A percentile compares a stretch with the other conserved stretches of the same genome.
Evolutionary conservation across 2,113 vertebrate species (phyloP).

Genomic region (Pandion haliaetus): DNA sequence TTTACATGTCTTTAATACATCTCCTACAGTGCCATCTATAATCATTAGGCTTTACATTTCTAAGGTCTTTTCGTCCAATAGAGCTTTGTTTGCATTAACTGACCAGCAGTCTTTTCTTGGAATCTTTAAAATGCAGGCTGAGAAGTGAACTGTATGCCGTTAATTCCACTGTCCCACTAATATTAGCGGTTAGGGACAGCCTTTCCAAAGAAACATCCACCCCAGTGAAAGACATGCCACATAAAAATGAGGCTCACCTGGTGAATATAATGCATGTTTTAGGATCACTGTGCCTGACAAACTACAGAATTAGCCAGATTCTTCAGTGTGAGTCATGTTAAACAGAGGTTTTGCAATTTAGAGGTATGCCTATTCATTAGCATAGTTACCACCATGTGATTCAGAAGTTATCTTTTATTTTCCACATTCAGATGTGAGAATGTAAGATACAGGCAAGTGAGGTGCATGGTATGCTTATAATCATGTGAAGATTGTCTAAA

Average conservation of each 20-base stretch:
- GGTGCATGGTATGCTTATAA: not conserved
- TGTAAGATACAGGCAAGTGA: not conserved
- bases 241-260: fast-evolving
- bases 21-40: not conserved
- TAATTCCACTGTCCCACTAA: not conserved
- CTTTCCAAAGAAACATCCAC: not conserved
- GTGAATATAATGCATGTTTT: not conserved
- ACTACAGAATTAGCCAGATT: not conserved
- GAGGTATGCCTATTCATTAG: not conserved
- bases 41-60: not conserved
- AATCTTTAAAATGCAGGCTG: not conserved
- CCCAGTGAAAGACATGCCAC: not conserved
- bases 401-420: not conserved
- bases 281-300: not conserved
- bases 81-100: not conserved
- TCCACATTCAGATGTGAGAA: not conserved
- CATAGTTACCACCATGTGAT: not conserved
- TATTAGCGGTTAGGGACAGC: not conserved
- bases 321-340: not conserved
- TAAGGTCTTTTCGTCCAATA: not conserved
- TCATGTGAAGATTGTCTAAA: not conserved
- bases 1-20: not conserved
- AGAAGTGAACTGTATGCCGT: not conserved
- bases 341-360: not conserved
- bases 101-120: not conserved